Percentiles rank a stretch among this genome's conserved stretches.
Evolutionary conservation across 1,140 invertebrate genomes (phyloP).

Genomic region (Caenorhabditis remanei): DNA sequence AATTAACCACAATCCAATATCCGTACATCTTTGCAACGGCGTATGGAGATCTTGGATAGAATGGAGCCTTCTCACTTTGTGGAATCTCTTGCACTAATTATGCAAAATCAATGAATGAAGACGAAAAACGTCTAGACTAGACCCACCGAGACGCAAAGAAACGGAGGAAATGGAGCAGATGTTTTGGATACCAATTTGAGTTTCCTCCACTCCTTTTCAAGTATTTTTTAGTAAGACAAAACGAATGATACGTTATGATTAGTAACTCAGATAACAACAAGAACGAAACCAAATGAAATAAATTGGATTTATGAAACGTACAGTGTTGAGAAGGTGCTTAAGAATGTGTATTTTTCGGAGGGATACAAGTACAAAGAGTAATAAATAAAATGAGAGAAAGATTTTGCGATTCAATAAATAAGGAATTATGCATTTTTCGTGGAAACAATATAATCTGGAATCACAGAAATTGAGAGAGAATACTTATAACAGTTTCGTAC

Average conservation of each 20-base stretch:
- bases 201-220: no score
- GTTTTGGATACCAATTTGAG: no score
- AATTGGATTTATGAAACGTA: constrained; percentile 51
- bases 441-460: background rate
- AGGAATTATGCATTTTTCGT: constrained; percentile 5
- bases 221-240: no score
- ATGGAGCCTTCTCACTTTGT: constrained; percentile 94
- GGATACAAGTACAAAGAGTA: background rate
- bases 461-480: background rate
- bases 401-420: constrained; percentile 15
- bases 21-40: constrained; percentile 98
- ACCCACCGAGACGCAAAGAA: no score
- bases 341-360: no score
- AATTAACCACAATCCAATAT: constrained; percentile 98
- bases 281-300: background rate
- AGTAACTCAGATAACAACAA: no score
- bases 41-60: constrained; percentile 99
- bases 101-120: no score
- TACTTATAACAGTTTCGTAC: background rate
- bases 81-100: constrained; percentile 88
- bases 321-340: background rate
- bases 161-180: no score
- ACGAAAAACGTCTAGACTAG: no score
- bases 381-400: background rate
- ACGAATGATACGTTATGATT: no score